Base-by-base conservation (phyloP, 2,113 vertebrate genomes). In the Leucoraja erinaceus region DNA sequence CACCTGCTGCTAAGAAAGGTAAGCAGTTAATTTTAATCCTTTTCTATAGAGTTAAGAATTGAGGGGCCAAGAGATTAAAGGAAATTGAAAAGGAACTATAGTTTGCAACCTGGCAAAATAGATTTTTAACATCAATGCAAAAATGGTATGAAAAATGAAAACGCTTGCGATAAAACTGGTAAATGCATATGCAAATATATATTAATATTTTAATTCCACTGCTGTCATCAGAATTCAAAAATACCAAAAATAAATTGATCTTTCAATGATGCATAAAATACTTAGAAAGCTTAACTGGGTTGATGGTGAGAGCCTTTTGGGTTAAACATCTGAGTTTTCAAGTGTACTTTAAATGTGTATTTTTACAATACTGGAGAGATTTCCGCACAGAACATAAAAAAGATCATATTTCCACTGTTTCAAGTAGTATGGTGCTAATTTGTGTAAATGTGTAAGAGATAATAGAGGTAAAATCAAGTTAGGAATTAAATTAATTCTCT, bases 1-100 rank as follows among this genome's bases (percentile, higher is more conserved):
- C 96, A 74, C 95, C 95, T 91, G 95, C 97, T 94, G 95, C 97
- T 95, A 98, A 98, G 96, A 98, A 98, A 96, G 98, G 98, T 99
- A 95, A 91, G 33, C 14, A 93, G 66, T 4, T 61, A 79, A 47
- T 79, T 75, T 28, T 54, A 74, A 81, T 81, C 8, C 20, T 79
- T 78, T 78, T 18, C 33, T 22, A 63, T 11, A 12, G 14, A 86
- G 63, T 63, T 86, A 63, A 61, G 10, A 25, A 31, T 33, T 88
- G 11, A 6, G n/a, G 11, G 7, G 28, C 59, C 12, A 12, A 2
- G 28, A 31, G 63, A 63, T 75, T 9, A 61, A 88, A n/a, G 12
- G 12, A 3, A 59, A 31, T 63, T n/a, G 1, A 14, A 28, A 25
- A 63, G 59, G 1, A 86, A n/a, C 59, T n/a, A 56, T 14, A 86